These are phyloP conservation scores for Antigone vipio DNA, from an alignment of 2,113 vertebrate genomes.

Conservation along the genomic window DNA sequence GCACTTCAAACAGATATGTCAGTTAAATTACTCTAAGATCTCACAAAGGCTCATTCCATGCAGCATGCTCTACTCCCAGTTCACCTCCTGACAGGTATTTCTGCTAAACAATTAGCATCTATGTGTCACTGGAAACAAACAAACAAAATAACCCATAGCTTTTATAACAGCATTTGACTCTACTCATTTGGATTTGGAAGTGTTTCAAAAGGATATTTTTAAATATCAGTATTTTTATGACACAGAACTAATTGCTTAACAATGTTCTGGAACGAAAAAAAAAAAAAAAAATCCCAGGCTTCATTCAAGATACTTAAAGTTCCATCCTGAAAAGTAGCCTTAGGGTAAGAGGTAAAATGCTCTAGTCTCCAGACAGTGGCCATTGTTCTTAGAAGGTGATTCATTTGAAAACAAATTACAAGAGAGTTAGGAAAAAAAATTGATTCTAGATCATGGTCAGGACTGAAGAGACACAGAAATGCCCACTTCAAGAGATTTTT, in stretches of 20 bases:
- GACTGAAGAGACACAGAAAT: neutral
- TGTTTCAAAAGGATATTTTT: neutral
- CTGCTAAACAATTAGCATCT: neutral
- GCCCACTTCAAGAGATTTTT: neutral
- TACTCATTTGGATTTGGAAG: neutral
- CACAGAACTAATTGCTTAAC: neutral
- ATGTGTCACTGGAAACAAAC: neutral
- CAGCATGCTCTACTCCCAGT: neutral
- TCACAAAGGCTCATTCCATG: neutral
- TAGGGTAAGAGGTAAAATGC: neutral
- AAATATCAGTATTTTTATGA: neutral
- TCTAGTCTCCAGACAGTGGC: neutral
- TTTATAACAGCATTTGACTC: neutral
- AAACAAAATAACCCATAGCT: neutral
- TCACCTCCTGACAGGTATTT: neutral
- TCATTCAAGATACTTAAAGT: neutral
- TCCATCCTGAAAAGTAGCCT: neutral
- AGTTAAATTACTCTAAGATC: neutral
- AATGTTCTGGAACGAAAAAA: neutral
- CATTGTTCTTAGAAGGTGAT: neutral
- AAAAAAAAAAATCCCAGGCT: too few relatives aligned
- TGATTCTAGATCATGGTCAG: neutral
- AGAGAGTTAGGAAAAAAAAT: neutral
- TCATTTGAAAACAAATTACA: neutral
- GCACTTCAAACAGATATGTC: neutral